Base-by-base conservation (phyloP, 1,140 invertebrate genomes). In the Cydia splendana region DNA sequence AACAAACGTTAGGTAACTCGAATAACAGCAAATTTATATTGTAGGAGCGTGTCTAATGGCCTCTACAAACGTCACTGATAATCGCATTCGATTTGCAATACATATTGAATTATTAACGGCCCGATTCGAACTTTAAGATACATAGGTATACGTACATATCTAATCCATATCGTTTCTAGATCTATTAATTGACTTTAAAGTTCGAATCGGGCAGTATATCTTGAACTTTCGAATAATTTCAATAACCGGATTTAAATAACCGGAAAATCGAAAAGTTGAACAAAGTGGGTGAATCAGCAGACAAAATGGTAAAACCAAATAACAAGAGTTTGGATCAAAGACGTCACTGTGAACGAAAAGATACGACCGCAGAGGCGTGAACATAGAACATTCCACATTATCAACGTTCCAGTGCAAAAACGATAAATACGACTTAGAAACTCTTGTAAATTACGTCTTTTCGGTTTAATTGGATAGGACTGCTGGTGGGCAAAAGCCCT, bases 401-500 rank as follows among this genome's bases (percentile, higher is more conserved):
- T 9, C n/a, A 57, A 57, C 15, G n/a, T 18, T n/a, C 53, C 5
- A 57, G 53, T 57, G 53, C 1, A 62, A 62, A 62, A 10, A 24
- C 57, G 57, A 24, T 10, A 62, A 18, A 62, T 24, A n/a, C 57
- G 57, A 24, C 18, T 62, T 12, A n/a, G 20, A 12, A 62, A 24
- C 18, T 62, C 10, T 62, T 24, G 24, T 62, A 20, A 62, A 12
- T 62, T 62, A 18, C 51, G 57, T 62, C 57, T 15, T 62, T 62
- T 62, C 57, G 7, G n/a, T 62, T 62, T n/a, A 62, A n/a, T 62
- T 62, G 57, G 57, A 24, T 24, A 24, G 18, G 10, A 6, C 51
- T n/a, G 51, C 51, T 18, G 20, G 57, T 62, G 57, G 57, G 57
- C 57, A n/a, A 62, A 62, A 20, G 57, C 57, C 57, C 57, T 62